Evolutionary conservation across 2,888 invertebrate species (phyloP), one percentile per base, ranked within the genome.

Genomic region (Axea sp.): DNA sequence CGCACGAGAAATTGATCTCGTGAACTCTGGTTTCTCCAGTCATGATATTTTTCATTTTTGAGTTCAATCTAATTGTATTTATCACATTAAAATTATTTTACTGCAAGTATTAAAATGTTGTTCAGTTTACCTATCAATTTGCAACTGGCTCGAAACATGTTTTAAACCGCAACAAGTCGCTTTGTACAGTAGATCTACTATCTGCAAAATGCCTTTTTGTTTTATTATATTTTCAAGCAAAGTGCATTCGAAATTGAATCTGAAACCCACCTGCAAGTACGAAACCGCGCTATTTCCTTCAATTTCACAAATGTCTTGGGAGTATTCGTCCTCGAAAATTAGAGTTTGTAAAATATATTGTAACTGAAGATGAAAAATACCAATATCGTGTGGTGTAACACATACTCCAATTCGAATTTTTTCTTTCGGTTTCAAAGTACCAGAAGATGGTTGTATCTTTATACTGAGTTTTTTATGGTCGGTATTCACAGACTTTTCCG

Each of bases 111-210:
- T n/a, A n/a, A n/a, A n/a, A n/a, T n/a, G n/a, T 51, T 4, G 78
- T 73, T 55, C 8, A 17, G 75, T 76, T 9, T 84, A 89, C 89
- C 77, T 77, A 49, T 88, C 83, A 7, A 89, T 84, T 57, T 84
- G 75, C 31, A 89, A 80, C 11, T 84, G 76, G 9, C 84, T 78
- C 89, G 89, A 89, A 2, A 78, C 43, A 80, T 89, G 89, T 55
- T 84, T 86, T 41, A 83, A 49, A 14, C 72, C 64, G 7, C 79
- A 65, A 41, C 45, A n/a, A n/a, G n/a, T n/a, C n/a, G n/a, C n/a
- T n/a, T n/a, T n/a, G n/a, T n/a, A n/a, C n/a, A n/a, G n/a, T n/a
- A n/a, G n/a, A n/a, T n/a, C n/a, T n/a, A n/a, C n/a, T n/a, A n/a
- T n/a, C n/a, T n/a, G n/a, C n/a, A n/a, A n/a, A n/a, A n/a, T n/a